These are phyloP conservation scores for Lepidiolamprologus cunningtoni DNA, from an alignment of 2,113 vertebrate species.

Conservation along the genomic window DNA sequence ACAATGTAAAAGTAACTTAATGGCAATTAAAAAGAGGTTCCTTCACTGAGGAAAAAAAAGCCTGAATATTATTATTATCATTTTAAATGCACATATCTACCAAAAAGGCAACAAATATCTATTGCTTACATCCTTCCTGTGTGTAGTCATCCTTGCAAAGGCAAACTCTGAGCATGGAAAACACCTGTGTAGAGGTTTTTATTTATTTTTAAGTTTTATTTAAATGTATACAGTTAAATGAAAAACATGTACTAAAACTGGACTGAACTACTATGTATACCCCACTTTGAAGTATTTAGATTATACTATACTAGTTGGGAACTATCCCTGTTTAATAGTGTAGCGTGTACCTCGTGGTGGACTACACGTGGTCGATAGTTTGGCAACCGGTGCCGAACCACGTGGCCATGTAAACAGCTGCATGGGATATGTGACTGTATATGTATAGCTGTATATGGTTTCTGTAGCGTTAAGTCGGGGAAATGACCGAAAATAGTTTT, in stretches of 20 bases:
- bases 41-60: neutral
- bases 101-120: neutral
- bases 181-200: neutral
- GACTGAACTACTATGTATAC: neutral
- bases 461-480: neutral
- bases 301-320: neutral
- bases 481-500: neutral
- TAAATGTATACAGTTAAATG: neutral
- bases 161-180: neutral
- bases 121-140: neutral
- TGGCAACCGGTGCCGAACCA: constrained; percentile 5
- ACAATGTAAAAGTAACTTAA: neutral
- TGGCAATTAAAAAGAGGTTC: neutral
- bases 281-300: neutral
- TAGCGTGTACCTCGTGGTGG: neutral
- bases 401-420: constrained; percentile 46
- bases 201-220: neutral
- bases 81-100: neutral
- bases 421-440: neutral
- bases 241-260: neutral
- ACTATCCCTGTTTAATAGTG: neutral
- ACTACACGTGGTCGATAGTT: neutral
- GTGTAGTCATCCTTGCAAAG: neutral
- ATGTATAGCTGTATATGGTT: neutral
- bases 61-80: neutral